Conservation (phyloP, 1,140 invertebrate genomes). For the Tyrophagus putrescentiae region DNA sequence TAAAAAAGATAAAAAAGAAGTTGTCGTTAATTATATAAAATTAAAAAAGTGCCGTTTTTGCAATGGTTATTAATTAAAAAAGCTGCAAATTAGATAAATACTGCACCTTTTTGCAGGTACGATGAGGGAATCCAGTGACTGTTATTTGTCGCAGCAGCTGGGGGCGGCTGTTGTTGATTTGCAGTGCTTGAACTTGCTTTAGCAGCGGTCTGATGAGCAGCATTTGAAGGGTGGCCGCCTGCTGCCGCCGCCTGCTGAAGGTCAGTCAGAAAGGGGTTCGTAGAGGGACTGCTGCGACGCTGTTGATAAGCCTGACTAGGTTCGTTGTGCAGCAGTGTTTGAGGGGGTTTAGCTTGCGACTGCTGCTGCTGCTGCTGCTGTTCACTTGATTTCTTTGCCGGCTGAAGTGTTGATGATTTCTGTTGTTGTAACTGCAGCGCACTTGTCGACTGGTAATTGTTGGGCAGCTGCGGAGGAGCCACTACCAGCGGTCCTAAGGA, state of each 20-base stretch:
- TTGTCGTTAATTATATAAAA: not conserved
- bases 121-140: slow-evolving; percentile 90
- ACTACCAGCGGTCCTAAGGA: slow-evolving; percentile 67
- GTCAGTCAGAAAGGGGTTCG: not conserved
- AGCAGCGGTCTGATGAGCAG: slow-evolving; percentile 28
- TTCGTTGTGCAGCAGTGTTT: not conserved
- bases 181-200: slow-evolving; percentile 26
- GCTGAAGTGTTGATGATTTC: not conserved
- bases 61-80: too few relatives aligned
- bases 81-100: not conserved
- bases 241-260: slow-evolving; percentile 59
- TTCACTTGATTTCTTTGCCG: too few relatives aligned
- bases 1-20: slow-evolving; percentile 29
- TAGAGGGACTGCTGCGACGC: not conserved
- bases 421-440: too few relatives aligned
- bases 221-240: slow-evolving; percentile 31
- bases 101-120: slow-evolving; percentile 86
- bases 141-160: too few relatives aligned
- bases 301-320: not conserved
- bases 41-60: too few relatives aligned
- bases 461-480: slow-evolving; percentile 71
- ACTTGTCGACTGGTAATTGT: slow-evolving; percentile 85
- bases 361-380: too few relatives aligned
- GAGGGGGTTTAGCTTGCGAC: not conserved
- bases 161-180: slow-evolving; percentile 1